Percentiles rank a stretch among this genome's conserved stretches.
phyloP scores from a whole-genome alignment of 2,888 invertebrate genomes.

The Tillus elongatus region DNA sequence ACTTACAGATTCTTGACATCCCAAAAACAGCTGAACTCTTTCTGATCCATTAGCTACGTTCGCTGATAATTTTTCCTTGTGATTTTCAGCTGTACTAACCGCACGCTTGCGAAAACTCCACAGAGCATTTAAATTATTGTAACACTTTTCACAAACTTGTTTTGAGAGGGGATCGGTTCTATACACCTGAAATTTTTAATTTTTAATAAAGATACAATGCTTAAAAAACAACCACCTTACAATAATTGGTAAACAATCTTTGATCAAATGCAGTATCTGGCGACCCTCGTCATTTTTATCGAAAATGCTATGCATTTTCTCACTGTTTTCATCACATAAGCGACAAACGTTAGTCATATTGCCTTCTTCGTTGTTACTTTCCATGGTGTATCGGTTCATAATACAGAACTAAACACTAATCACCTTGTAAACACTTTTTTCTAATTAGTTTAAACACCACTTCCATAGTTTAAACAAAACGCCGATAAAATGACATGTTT shows the following conservation, averaged over 20 bases:
- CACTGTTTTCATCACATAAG: constrained; percentile 32
- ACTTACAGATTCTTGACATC: constrained; percentile 15
- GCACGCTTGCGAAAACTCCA: constrained; percentile 32
- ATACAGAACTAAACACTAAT: background rate
- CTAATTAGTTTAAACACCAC: too few relatives aligned
- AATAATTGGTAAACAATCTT: constrained; percentile 37
- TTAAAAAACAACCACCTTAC: constrained; percentile 29
- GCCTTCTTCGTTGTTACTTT: constrained; percentile 26
- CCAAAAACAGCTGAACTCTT: constrained; percentile 22
- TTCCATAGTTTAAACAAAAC: too few relatives aligned
- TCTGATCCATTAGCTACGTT: constrained; percentile 20
- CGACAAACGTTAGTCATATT: too few relatives aligned
- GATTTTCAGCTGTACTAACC: constrained; percentile 30
- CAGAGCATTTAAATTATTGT: constrained; percentile 30
- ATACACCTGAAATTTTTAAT: constrained; percentile 35
- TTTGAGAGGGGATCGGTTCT: constrained; percentile 40
- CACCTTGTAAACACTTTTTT: too few relatives aligned
- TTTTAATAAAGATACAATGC: background rate
- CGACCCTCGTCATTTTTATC: constrained; percentile 37
- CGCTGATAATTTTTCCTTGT: constrained; percentile 27
- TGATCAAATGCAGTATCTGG: constrained; percentile 38
- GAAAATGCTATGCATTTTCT: constrained; percentile 37
- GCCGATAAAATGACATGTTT: too few relatives aligned
- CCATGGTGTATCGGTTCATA: constrained; percentile 20
- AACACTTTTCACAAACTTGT: constrained; percentile 36